Percentiles rank a stretch among this genome's conserved stretches.
Conservation (phyloP, 2,888 invertebrate species). For the Diadegma fenestrale region DNA sequence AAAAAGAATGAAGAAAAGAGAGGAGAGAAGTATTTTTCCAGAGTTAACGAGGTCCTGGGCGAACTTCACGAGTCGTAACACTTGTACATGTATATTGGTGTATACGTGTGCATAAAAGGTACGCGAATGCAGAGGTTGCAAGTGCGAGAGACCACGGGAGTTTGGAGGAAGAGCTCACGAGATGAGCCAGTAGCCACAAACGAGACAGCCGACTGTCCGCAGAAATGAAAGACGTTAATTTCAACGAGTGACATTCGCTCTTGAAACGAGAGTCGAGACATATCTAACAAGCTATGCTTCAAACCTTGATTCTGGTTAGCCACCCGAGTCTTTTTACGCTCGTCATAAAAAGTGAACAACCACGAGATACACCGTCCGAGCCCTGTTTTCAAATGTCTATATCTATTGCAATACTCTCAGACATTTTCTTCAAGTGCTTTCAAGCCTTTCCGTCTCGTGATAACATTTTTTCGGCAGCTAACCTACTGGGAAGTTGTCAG, state of each 20-base stretch:
- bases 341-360: slow-evolving; percentile 29
- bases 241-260: slow-evolving; percentile 65
- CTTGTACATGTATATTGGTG: not conserved
- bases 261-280: slow-evolving; percentile 52
- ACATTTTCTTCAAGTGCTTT: not conserved
- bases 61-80: slow-evolving; percentile 25
- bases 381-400: not conserved
- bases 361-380: not conserved
- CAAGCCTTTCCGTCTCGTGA: not conserved
- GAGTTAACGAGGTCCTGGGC: slow-evolving; percentile 63
- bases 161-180: slow-evolving; percentile 53
- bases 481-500: not conserved
- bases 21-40: slow-evolving; percentile 53
- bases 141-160: slow-evolving; percentile 38
- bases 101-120: not conserved
- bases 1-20: slow-evolving; percentile 29
- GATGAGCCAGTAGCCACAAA: slow-evolving; percentile 67
- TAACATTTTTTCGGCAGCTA: not conserved
- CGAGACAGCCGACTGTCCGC: slow-evolving; percentile 67
- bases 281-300: slow-evolving; percentile 41
- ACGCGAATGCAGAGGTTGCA: slow-evolving; percentile 28
- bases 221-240: slow-evolving; percentile 69
- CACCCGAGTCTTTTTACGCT: slow-evolving; percentile 54
- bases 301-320: slow-evolving; percentile 49
- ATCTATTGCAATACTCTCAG: not conserved